Evolutionary conservation across 2,888 invertebrate species (phyloP), one percentile per base, ranked within the genome.

Genomic region (Argyresthia goedartella): DNA sequence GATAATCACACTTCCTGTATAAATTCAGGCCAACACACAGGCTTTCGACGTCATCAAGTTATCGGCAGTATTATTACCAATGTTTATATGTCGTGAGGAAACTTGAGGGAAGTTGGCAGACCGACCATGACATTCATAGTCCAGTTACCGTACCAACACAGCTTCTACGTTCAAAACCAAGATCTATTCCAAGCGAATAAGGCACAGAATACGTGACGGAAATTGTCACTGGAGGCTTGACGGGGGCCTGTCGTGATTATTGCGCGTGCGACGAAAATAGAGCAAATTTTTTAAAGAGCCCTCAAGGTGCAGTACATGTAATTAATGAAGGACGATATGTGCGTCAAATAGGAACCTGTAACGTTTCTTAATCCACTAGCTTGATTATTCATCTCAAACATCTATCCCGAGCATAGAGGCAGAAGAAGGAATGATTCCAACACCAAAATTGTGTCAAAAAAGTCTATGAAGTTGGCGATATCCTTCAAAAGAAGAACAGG

Each of bases 61-160:
- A 39, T 44, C 44, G 14, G 9, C 15, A 44, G n/a, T 44, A 44
- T 44, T 43, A 43, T 43, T 44, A 44, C 13, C 44, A 4, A 44
- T 44, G 44, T 44, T 44, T 15, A 44, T 44, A 15, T 1, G 25
- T 25, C 25, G 25, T 6, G 44, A 39, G 39, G 9, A 9, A 39
- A 43, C 43, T 11, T n/a, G 48, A 33, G 42, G 13, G 41, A 50
- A 41, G 42, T 25, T 50, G 50, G 25, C 11, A 42, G 39, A 42
- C 42, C 50, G 50, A 42, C 50, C 50, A 25, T 50, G 50, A 50
- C 50, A 50, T 50, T 50, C 50, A 50, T 50, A 50, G 50, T 50
- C 42, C 50, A 25, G 50, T 50, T 50, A 50, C 42, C 16, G 42
- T n/a, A 8, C 33, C 1, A 46, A 16, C 25, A 25, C 15, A 11